These are phyloP conservation scores for Ceratosolen fusciceps DNA, from an alignment of 1,140 invertebrate genomes.

Conservation along the genomic window DNA sequence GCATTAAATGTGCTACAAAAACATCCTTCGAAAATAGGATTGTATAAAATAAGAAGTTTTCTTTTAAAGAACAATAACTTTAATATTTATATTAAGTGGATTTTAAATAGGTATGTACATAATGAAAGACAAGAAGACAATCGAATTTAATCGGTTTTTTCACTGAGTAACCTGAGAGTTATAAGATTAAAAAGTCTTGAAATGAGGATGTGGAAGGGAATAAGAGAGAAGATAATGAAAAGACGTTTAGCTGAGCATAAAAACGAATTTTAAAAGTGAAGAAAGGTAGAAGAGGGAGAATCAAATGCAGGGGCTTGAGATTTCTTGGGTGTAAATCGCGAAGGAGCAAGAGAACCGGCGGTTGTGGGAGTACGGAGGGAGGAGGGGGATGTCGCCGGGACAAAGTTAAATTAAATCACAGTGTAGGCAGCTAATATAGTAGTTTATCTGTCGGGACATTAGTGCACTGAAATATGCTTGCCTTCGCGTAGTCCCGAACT, in stretches of 20 bases:
- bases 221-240: background rate
- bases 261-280: conserved; percentile 8
- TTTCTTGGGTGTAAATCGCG: no score
- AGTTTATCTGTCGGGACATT: conserved; percentile 71
- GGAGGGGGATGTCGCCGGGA: conserved; percentile 66
- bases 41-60: no score
- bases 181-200: no score
- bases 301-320: background rate
- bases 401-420: conserved; percentile 73
- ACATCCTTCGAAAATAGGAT: no score
- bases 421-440: conserved; percentile 70
- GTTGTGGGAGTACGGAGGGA: background rate
- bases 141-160: no score
- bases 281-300: conserved; percentile 4
- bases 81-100: no score
- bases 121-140: no score
- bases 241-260: no score
- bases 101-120: no score
- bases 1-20: no score
- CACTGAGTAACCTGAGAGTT: no score
- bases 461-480: conserved; percentile 70
- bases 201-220: background rate
- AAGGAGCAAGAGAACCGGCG: background rate
- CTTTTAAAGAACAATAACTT: no score
- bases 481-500: conserved; percentile 63